Conservation (phyloP, 2,797 vertebrate genomes). For the Anguilla anguilla region DNA sequence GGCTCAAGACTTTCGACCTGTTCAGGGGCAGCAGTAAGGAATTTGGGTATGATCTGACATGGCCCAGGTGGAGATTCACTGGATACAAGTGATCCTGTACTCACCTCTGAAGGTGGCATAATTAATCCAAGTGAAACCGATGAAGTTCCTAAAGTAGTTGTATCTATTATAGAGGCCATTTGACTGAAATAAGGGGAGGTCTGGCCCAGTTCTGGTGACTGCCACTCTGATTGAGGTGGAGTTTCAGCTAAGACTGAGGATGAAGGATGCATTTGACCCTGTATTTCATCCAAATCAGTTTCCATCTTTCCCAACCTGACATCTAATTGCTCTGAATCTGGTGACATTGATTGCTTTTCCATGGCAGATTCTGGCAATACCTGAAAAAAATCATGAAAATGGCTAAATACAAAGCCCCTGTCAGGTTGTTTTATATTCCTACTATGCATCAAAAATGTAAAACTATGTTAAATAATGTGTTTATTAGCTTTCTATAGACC, state of each 20-base stretch:
- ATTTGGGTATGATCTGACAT: neutral
- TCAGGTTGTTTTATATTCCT: constrained; percentile 1
- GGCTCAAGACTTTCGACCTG: neutral
- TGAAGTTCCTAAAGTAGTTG: constrained; percentile 32
- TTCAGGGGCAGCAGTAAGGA: neutral
- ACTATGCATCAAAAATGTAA: neutral
- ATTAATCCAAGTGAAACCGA: neutral
- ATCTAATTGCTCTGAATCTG: constrained; percentile 37
- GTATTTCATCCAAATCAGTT: constrained; percentile 24
- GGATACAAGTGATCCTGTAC: neutral
- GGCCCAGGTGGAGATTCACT: neutral
- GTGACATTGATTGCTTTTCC: constrained; percentile 45
- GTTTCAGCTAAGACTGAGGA: constrained; percentile 34
- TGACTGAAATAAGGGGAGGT: constrained; percentile 6
- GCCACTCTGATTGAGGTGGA: constrained; percentile 19
- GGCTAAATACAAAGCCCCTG: constrained; percentile 29
- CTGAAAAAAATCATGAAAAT: constrained; percentile 64
- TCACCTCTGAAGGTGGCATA: neutral
- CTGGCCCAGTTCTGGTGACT: constrained; percentile 28
- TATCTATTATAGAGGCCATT: neutral
- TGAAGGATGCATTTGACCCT: constrained; percentile 29
- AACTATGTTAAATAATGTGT: neutral
- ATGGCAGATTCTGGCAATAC: constrained; percentile 52
- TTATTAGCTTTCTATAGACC: neutral
- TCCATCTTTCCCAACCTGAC: constrained; percentile 22